phyloP scores from a whole-genome alignment of 2,888 invertebrate genomes.

The Endotricha flammealis region DNA sequence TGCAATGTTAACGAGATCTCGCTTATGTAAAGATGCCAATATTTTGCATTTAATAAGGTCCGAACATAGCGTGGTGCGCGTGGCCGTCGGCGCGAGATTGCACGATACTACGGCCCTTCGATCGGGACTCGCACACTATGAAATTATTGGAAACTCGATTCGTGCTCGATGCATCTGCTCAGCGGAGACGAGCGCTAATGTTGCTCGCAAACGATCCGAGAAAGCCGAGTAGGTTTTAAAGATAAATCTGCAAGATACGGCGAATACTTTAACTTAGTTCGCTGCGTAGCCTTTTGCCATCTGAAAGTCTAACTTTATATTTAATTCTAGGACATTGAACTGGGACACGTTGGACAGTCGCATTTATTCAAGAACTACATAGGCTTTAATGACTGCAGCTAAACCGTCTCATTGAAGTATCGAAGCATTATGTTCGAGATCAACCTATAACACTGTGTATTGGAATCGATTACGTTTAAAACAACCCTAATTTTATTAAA shows the following conservation, averaged over 20 bases:
- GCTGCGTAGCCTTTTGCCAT: conserved; percentile 36
- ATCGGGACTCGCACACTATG: conserved; percentile 60
- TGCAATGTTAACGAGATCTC: conserved; percentile 67
- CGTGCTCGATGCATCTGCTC: conserved; percentile 71
- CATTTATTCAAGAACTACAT: no score
- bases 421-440: no score
- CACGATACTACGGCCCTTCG: conserved; percentile 50
- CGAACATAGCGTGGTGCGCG: conserved; percentile 48
- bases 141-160: conserved; percentile 73
- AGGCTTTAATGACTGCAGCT: no score
- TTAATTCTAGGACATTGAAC: conserved; percentile 12
- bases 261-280: conserved; percentile 36
- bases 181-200: conserved; percentile 37
- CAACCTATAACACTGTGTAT: no score
- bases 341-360: conserved; percentile 27
- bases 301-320: conserved; percentile 9
- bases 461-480: no score
- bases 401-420: no score
- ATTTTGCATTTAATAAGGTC: conserved; percentile 74
- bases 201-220: conserved; percentile 57
- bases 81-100: conserved; percentile 68
- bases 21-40: conserved; percentile 64
- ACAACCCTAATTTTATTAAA: no score
- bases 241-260: conserved; percentile 62
- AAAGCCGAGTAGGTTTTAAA: conserved; percentile 57